Evolutionary conservation across 2,888 invertebrate species (phyloP), one percentile per base, ranked within the genome.

Genomic region (Neoscelio sp.): DNA sequence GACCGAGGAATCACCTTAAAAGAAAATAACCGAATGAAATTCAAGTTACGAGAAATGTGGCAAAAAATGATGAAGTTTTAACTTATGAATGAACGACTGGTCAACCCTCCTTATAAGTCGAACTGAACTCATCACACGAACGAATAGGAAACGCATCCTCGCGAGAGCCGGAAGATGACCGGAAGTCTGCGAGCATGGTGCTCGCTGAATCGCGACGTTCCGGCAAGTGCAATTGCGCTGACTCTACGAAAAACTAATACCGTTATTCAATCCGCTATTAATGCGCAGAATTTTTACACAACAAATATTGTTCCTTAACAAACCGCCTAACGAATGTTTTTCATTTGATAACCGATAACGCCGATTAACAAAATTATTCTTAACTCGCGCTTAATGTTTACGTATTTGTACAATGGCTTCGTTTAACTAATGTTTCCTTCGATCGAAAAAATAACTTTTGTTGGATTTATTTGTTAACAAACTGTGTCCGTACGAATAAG

Each of bases 131-230:
- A 8, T 44, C n/a, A 10, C 18, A 17, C 8, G 18, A 7, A 44
- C 1, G 8, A 38, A 20, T 48, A 20, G n/a, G 38, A 67, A 70
- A 46, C 3, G 40, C 30, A 62, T 54, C 12, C 54, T 48, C 64
- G 64, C 48, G 30, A 48, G 46, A 40, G 64, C 35, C 62, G 65
- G 65, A 74, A 74, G 74, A 62, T 74, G 64, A 46, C 73, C 79
- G 62, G 67, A 76, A 70, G 13, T 68, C 56, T 62, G 56, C 18
- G 48, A 38, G 17, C 40, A 35, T 71, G 60, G 73, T 65, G 60
- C 42, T 73, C 75, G 62, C 67, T 73, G 76, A 60, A 67, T 48
- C 62, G 76, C 76, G 33, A 70, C 68, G 76, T 58, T 76, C 76
- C 48, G 58, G 64, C 46, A 56, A 76, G 35, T 44, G 68, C 40